Evolutionary conservation across 2,888 invertebrate species (phyloP).

Genomic region (Melieria picta): DNA sequence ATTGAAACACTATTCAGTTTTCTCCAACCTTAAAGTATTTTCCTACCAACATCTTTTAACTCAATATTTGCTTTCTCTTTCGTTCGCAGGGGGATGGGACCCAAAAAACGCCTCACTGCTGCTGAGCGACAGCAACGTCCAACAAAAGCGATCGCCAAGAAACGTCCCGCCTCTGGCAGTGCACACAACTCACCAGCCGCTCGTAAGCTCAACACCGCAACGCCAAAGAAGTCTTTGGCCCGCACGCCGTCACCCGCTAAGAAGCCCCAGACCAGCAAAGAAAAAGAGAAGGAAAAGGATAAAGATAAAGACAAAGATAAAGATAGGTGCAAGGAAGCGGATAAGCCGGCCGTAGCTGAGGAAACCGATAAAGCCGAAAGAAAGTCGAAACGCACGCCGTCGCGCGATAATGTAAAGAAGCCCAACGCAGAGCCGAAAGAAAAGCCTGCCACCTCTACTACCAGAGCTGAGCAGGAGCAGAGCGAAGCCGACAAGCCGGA

Average conservation of each 20-base stretch:
- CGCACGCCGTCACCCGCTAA: constrained; percentile 33
- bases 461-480: constrained; percentile 14
- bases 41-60: background rate
- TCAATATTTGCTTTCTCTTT: constrained; percentile 7
- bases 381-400: constrained; percentile 39
- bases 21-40: background rate
- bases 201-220: constrained; percentile 39
- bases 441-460: constrained; percentile 21
- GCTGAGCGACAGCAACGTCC: constrained; percentile 60
- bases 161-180: constrained; percentile 46
- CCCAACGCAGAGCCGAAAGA: constrained; percentile 8
- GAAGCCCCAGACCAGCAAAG: constrained; percentile 37
- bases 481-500: constrained; percentile 28
- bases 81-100: constrained; percentile 55
- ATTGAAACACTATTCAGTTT: background rate
- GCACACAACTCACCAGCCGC: constrained; percentile 46
- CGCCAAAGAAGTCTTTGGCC: constrained; percentile 3
- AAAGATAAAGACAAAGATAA: constrained; percentile 34
- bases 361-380: constrained; percentile 33
- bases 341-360: background rate
- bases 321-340: constrained; percentile 3
- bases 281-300: constrained; percentile 33
- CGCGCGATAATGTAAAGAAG: constrained; percentile 41
- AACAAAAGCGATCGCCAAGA: constrained; percentile 47
- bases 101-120: constrained; percentile 61